phyloP scores from a whole-genome alignment of 2,797 vertebrate genomes.

The Sciurus vulgaris region DNA sequence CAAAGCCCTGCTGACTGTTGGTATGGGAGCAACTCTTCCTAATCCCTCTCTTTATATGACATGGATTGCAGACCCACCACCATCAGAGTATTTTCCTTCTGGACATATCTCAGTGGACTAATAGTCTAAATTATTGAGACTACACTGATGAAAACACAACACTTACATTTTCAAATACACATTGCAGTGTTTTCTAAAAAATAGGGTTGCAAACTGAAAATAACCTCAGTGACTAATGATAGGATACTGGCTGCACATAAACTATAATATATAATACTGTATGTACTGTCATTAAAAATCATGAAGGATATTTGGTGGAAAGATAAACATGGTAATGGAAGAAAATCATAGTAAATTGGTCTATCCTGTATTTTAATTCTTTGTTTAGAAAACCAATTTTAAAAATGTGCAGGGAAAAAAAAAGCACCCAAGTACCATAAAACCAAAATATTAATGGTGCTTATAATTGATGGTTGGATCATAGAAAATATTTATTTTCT shows the following conservation, averaged over 20 bases:
- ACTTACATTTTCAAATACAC: not conserved
- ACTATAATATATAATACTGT: not conserved
- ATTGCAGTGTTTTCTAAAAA: not conserved
- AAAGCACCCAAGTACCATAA: not conserved
- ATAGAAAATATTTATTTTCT: slow-evolving; percentile 14
- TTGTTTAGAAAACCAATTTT: not conserved
- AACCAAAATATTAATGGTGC: not conserved
- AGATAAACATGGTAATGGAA: not conserved
- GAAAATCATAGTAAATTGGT: not conserved
- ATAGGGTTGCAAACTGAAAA: not conserved
- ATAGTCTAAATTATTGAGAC: not conserved
- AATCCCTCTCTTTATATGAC: not conserved
- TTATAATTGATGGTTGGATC: not conserved
- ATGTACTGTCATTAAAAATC: not conserved
- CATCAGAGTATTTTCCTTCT: slow-evolving; percentile 5
- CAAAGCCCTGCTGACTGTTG: not conserved
- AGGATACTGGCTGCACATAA: not conserved
- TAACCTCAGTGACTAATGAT: not conserved
- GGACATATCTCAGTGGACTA: not conserved
- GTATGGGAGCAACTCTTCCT: not conserved
- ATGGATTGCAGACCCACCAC: not conserved
- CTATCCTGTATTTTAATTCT: not conserved
- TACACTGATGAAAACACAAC: not conserved
- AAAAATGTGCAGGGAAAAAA: slow-evolving; percentile 12
- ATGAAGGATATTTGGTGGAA: not conserved